These are phyloP conservation scores for Gryon sp. DNA, from an alignment of 1,140 invertebrate species.

Conservation along the genomic window DNA sequence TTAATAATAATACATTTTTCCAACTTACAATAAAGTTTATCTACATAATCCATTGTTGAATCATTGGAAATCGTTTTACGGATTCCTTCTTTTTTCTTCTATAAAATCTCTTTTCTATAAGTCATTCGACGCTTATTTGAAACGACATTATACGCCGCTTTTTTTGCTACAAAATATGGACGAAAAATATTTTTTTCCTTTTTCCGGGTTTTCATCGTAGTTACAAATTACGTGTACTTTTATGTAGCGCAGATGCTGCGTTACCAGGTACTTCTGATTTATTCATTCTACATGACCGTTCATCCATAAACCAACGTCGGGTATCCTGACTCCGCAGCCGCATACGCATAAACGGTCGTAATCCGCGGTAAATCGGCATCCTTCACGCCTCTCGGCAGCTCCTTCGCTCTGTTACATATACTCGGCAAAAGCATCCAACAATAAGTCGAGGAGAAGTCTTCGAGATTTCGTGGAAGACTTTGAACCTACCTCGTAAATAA, in stretches of 20 bases:
- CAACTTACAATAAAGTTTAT: too few relatives aligned
- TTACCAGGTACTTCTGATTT: slow-evolving; percentile 72
- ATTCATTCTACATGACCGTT: slow-evolving; percentile 74
- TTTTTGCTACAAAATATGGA: not conserved
- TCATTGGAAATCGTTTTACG: too few relatives aligned
- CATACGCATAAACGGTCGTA: slow-evolving; percentile 68
- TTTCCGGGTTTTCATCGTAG: slow-evolving; percentile 22
- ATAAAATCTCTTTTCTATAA: not conserved
- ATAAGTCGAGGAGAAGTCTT: slow-evolving; percentile 49
- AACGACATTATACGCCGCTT: not conserved
- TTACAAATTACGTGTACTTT: slow-evolving; percentile 41
- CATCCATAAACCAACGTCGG: slow-evolving; percentile 70
- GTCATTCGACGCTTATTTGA: slow-evolving; percentile 4
- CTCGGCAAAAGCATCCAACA: slow-evolving; percentile 47
- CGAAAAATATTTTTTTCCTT: slow-evolving; percentile 15
- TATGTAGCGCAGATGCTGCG: slow-evolving; percentile 58
- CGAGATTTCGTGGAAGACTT: slow-evolving; percentile 61
- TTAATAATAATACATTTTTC: too few relatives aligned
- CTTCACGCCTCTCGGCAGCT: slow-evolving; percentile 77
- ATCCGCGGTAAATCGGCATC: slow-evolving; percentile 71
- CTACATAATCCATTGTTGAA: too few relatives aligned
- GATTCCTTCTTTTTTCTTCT: too few relatives aligned
- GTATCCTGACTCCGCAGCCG: slow-evolving; percentile 59
- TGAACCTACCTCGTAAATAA: slow-evolving; percentile 55
- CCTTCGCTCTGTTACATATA: slow-evolving; percentile 73